Evolutionary conservation across 53 echinoderm and acorn worm genomes (phyloP).

Genomic region (Actinopyga echinites): DNA sequence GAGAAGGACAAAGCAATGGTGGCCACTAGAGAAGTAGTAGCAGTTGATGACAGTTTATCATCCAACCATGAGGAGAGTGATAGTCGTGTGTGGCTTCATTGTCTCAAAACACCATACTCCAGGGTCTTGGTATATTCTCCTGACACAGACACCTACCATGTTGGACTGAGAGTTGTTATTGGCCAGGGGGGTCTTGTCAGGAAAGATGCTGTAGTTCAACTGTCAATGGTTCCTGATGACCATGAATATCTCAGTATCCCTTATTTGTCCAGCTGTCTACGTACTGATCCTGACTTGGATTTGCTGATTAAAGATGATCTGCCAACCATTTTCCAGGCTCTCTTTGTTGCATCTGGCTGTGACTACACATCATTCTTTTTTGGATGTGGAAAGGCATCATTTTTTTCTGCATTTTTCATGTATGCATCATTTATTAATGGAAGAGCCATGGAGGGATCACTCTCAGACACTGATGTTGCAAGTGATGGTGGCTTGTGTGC

Average conservation of each 20-base stretch:
- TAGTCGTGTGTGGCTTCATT: constrained; percentile 33
- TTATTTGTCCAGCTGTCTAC: background rate
- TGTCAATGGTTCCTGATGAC: background rate
- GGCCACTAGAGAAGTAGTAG: background rate
- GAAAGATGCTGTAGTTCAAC: constrained; percentile 28
- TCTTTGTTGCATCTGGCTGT: constrained; percentile 32
- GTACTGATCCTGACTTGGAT: constrained; percentile 6
- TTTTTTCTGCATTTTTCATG: constrained; percentile 20
- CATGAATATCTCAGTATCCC: constrained; percentile 17
- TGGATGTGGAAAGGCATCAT: constrained; percentile 24
- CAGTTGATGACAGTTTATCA: background rate
- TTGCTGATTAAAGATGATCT: constrained; percentile 4
- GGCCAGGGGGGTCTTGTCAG: background rate
- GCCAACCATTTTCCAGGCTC: background rate
- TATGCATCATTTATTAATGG: constrained; percentile 27
- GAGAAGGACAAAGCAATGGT: constrained; percentile 4
- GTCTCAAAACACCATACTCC: background rate
- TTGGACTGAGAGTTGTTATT: constrained; percentile 1
- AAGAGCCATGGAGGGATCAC: background rate
- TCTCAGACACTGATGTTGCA: background rate
- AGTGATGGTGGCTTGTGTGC: background rate
- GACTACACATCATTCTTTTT: constrained; percentile 39
- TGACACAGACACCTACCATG: constrained; percentile 44
- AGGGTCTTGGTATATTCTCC: constrained; percentile 25
- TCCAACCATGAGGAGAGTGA: constrained; percentile 48